Conservation (phyloP, 2,888 invertebrate genomes). For the Myopa tessellatipennis region DNA sequence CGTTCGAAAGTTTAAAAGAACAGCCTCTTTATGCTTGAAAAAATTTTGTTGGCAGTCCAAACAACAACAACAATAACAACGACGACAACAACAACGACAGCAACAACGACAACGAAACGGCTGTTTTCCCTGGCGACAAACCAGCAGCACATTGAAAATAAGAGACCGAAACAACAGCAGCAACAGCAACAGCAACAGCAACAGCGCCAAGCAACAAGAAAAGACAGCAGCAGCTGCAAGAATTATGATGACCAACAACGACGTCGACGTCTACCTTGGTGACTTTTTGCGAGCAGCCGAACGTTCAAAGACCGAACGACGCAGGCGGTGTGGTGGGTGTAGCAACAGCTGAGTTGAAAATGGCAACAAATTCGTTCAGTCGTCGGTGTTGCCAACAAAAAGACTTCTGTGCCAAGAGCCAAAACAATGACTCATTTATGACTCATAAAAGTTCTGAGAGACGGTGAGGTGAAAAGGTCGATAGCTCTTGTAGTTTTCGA, state of each 20-base stretch:
- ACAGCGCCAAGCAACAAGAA: too few relatives aligned
- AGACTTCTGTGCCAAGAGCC: background rate
- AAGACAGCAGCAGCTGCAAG: background rate
- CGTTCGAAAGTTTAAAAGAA: constrained; percentile 3
- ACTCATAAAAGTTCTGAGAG: background rate
- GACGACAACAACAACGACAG: too few relatives aligned
- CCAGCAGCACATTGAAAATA: background rate
- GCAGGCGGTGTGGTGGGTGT: background rate
- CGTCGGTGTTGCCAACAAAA: constrained; percentile 9
- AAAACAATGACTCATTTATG: background rate
- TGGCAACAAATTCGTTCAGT: constrained; percentile 21
- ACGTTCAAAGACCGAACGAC: background rate
- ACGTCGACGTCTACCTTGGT: background rate
- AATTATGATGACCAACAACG: constrained; percentile 1
- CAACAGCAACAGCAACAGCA: background rate
- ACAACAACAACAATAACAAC: too few relatives aligned
- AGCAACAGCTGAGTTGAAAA: constrained; percentile 3
- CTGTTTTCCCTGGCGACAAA: background rate
- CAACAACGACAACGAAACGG: too few relatives aligned
- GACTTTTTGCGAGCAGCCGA: background rate
- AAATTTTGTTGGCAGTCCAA: too few relatives aligned
- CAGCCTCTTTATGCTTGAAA: too few relatives aligned
- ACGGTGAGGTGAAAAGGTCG: constrained; percentile 4
- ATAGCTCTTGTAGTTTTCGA: background rate
- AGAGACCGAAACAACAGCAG: background rate